These are phyloP conservation scores for Smithornis capensis DNA, from an alignment of 2,113 vertebrate genomes.

Conservation along the genomic window DNA sequence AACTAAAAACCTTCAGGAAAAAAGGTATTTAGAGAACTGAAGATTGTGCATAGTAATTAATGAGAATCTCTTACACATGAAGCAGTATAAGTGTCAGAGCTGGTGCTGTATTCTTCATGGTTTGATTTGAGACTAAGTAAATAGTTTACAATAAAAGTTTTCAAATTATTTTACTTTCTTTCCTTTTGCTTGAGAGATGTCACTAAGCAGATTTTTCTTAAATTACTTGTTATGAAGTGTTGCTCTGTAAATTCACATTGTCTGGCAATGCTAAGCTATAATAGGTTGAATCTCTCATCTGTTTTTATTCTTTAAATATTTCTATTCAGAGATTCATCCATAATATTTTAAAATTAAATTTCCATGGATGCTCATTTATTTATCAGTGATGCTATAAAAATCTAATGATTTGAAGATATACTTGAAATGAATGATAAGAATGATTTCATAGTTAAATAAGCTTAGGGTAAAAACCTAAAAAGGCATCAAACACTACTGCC, in stretches of 20 bases:
- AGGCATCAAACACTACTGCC: not conserved
- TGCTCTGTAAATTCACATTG: not conserved
- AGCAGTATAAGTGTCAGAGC: not conserved
- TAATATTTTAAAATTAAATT: not conserved
- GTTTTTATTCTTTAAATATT: not conserved
- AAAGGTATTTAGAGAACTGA: not conserved
- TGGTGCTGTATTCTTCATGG: not conserved
- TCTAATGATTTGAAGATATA: not conserved
- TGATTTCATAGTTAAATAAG: not conserved
- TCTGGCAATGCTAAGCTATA: not conserved
- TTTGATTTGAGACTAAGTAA: not conserved
- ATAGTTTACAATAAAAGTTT: not conserved
- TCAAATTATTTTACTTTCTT: not conserved
- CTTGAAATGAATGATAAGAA: not conserved
- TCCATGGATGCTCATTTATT: not conserved
- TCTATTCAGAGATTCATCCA: not conserved
- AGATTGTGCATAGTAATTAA: not conserved
- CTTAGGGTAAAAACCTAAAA: not conserved
- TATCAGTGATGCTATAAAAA: not conserved
- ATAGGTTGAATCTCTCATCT: not conserved
- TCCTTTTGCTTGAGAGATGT: not conserved
- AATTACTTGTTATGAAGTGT: not conserved
- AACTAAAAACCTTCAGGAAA: not conserved
- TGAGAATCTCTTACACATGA: not conserved
- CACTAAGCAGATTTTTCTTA: not conserved